A percentile compares a stretch with the other conserved stretches of the same genome.
These are phyloP conservation scores for Periophthalmus magnuspinnatus DNA, from an alignment of 2,797 vertebrate genomes.

Conservation along the genomic window DNA sequence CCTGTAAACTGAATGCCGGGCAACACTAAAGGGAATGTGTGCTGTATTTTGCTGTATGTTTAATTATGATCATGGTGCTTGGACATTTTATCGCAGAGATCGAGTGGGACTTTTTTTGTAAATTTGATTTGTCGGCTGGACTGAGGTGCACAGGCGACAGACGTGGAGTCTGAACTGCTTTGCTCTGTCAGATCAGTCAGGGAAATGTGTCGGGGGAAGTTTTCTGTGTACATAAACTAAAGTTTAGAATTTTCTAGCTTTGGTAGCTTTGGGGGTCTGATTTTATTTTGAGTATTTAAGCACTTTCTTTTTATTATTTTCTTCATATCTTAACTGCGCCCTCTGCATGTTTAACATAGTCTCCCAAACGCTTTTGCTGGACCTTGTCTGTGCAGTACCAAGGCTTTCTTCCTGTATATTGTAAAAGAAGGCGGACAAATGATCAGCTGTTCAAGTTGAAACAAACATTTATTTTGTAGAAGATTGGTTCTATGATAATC, in stretches of 20 bases:
- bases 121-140: slow-evolving; percentile 40
- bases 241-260: slow-evolving; percentile 57
- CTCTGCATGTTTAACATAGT: slow-evolving; percentile 64
- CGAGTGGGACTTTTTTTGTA: slow-evolving; percentile 15
- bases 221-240: slow-evolving; percentile 68
- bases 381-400: slow-evolving; percentile 29
- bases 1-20: slow-evolving; percentile 24
- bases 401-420: slow-evolving; percentile 50
- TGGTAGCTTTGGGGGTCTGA: slow-evolving; percentile 46
- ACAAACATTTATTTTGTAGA: slow-evolving; percentile 22
- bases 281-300: slow-evolving; percentile 66
- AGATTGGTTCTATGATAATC: background rate
- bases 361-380: slow-evolving; percentile 59
- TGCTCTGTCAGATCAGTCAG: slow-evolving; percentile 72
- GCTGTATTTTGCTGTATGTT: background rate
- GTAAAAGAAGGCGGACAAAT: background rate
- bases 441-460: slow-evolving; percentile 17
- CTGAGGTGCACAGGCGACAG: slow-evolving; percentile 34
- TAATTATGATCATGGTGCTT: slow-evolving; percentile 28
- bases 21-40: slow-evolving; percentile 14
- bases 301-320: slow-evolving; percentile 69
- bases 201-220: slow-evolving; percentile 67
- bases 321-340: slow-evolving; percentile 54
- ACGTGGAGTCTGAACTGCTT: slow-evolving; percentile 47
- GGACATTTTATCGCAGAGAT: slow-evolving; percentile 32